Evolutionary conservation across 1,140 invertebrate species (phyloP).

Genomic region (Pinna nobilis): DNA sequence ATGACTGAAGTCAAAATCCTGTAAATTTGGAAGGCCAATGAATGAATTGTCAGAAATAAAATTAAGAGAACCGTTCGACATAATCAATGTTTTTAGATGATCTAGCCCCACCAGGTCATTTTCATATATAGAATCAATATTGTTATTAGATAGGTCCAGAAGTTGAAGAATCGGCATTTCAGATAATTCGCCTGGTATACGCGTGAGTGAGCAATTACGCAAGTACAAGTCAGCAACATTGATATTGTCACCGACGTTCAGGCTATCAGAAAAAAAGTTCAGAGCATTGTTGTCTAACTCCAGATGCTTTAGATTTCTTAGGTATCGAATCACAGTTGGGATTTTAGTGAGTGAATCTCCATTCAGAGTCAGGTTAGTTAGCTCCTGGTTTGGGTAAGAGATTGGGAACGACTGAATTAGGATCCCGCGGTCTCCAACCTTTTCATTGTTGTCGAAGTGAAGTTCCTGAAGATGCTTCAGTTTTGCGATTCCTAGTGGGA

Average conservation of each 20-base stretch:
- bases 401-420: slow-evolving; percentile 33
- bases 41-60: slow-evolving; percentile 33
- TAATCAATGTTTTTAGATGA: slow-evolving; percentile 7
- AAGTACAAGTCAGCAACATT: slow-evolving; percentile 9
- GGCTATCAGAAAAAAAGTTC: slow-evolving; percentile 31
- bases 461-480: slow-evolving; percentile 22
- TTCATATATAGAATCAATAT: slow-evolving; percentile 26
- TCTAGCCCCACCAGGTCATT: slow-evolving; percentile 24
- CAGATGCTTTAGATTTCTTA: slow-evolving; percentile 2
- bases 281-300: slow-evolving; percentile 27
- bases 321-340: slow-evolving; percentile 33
- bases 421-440: slow-evolving; percentile 22
- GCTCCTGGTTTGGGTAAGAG: background rate
- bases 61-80: slow-evolving; percentile 20
- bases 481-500: slow-evolving; percentile 26
- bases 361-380: slow-evolving; percentile 13
- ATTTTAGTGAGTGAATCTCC: slow-evolving; percentile 24
- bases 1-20: slow-evolving; percentile 4
- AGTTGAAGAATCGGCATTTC: background rate
- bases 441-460: slow-evolving; percentile 30
- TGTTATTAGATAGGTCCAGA: slow-evolving; percentile 31
- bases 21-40: background rate
- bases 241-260: background rate
- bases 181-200: slow-evolving; percentile 34
- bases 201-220: slow-evolving; percentile 19